Conservation (phyloP, 2,888 invertebrate species). For the Apamea sordens region DNA sequence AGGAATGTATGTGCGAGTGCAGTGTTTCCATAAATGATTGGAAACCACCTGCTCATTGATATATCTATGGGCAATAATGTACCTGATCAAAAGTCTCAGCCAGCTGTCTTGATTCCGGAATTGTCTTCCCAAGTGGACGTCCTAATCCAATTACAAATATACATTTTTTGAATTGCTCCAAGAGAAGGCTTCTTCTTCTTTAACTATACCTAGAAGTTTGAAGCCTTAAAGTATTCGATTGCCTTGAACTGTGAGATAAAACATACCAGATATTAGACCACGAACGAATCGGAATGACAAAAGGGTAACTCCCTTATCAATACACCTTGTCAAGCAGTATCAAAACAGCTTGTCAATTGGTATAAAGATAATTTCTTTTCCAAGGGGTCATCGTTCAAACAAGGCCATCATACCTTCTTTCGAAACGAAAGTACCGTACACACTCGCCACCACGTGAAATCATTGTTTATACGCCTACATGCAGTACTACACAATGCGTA, state of each 20-base stretch:
- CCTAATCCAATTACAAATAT: background rate
- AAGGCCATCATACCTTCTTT: constrained; percentile 3
- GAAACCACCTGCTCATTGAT: constrained; percentile 8
- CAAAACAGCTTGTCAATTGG: constrained; percentile 1
- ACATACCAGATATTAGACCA: background rate
- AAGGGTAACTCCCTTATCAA: constrained; percentile 19
- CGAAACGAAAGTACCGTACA: constrained; percentile 18
- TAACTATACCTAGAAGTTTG: background rate
- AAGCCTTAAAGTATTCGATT: background rate
- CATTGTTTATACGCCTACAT: constrained; percentile 17
- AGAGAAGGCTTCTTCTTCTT: background rate
- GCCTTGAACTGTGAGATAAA: background rate
- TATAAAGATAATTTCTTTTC: constrained; percentile 3
- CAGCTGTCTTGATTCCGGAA: background rate
- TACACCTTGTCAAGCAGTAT: constrained; percentile 1
- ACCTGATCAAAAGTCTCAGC: too few species aligned
- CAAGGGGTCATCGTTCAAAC: constrained; percentile 11
- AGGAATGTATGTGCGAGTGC: constrained; percentile 35
- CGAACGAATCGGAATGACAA: background rate
- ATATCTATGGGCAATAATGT: background rate
- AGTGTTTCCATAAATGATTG: constrained; percentile 27
- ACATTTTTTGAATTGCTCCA: background rate
- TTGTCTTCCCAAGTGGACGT: background rate
- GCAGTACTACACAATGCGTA: constrained; percentile 1
- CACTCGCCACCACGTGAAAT: background rate